phyloP scores from a whole-genome alignment of 2,888 invertebrate genomes.

The Thymelicus sylvestris region DNA sequence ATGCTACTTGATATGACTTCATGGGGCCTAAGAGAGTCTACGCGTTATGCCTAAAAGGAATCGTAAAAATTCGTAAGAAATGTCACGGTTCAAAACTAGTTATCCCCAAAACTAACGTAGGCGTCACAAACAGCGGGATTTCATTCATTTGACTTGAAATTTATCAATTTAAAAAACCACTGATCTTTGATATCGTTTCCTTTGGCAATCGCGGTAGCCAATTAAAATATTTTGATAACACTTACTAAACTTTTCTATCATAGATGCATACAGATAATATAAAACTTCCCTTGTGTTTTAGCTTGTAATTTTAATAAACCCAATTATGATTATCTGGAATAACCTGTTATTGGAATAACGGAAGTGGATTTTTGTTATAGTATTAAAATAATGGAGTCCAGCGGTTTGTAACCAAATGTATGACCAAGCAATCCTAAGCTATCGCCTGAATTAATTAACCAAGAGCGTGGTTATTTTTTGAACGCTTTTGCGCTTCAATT shows the following conservation, averaged over 20 bases:
- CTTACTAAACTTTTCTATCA: neutral
- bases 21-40: too few species aligned
- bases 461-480: too few species aligned
- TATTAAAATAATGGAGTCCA: too few species aligned
- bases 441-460: too few species aligned
- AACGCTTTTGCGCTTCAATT: too few species aligned
- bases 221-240: conserved; percentile 26
- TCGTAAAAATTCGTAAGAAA: neutral
- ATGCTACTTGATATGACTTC: too few species aligned
- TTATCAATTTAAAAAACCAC: conserved; percentile 23
- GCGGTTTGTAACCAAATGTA: too few species aligned
- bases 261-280: neutral
- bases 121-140: conserved; percentile 14
- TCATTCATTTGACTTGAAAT: conserved; percentile 22
- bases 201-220: conserved; percentile 11
- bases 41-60: too few species aligned
- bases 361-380: too few species aligned
- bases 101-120: conserved; percentile 6
- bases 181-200: conserved; percentile 13
- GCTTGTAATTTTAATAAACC: conserved; percentile 6
- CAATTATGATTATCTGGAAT: neutral
- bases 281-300: neutral
- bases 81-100: conserved; percentile 1
- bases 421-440: too few species aligned
- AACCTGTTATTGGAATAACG: neutral